Evolutionary conservation across 2,888 invertebrate species (phyloP).

Genomic region (Celastrina argiolus): DNA sequence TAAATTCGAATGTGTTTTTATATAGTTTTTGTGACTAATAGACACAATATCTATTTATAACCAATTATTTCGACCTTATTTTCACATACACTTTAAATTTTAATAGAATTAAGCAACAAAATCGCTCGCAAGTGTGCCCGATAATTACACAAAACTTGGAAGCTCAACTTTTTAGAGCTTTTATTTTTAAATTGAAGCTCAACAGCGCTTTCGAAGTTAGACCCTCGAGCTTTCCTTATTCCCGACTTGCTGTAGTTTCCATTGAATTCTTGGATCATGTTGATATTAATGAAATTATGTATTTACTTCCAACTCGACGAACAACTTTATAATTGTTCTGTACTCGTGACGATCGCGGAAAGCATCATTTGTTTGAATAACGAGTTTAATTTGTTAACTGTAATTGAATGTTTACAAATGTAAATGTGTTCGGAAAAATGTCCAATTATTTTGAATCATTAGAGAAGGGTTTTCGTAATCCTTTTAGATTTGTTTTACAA

Average conservation of each 20-base stretch:
- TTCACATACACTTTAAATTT: not conserved
- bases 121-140: constrained; percentile 17
- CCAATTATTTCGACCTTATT: not conserved
- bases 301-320: not conserved
- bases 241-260: constrained; percentile 27
- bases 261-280: constrained; percentile 23
- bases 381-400: constrained; percentile 1
- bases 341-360: not conserved
- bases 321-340: constrained; percentile 13
- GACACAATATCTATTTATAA: too few relatives aligned
- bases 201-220: constrained; percentile 30
- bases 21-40: too few relatives aligned
- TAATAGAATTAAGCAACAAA: constrained; percentile 1
- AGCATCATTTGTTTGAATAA: not conserved
- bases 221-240: constrained; percentile 29
- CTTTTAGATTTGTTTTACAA: not conserved
- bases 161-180: constrained; percentile 24
- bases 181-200: constrained; percentile 30
- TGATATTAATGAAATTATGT: constrained; percentile 21
- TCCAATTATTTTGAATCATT: constrained; percentile 3
- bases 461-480: not conserved
- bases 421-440: not conserved
- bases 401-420: constrained; percentile 4
- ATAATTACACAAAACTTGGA: constrained; percentile 21
- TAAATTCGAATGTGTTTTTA: too few relatives aligned